phyloP scores from a whole-genome alignment of 37 sponge, comb jelly and placozoan genomes.

The Aphrocallistes beatrix region DNA sequence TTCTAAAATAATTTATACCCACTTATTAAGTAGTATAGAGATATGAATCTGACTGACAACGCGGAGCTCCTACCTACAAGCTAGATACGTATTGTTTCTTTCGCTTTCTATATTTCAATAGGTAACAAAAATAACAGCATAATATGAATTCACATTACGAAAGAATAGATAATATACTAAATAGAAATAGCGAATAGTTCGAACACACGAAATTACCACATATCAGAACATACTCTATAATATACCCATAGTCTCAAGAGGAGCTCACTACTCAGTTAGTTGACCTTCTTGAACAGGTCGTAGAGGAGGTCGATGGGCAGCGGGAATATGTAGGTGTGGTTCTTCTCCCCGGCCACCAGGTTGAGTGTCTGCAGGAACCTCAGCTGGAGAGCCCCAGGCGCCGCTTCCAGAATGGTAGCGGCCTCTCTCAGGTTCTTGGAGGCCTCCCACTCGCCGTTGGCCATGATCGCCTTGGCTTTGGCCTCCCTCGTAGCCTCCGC shows the following conservation, averaged over 20 bases:
- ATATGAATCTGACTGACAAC: neutral
- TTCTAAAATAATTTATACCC: too few relatives aligned
- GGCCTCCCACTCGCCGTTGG: constrained; percentile 79
- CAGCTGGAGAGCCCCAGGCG: constrained; percentile 75
- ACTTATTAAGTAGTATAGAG: too few relatives aligned
- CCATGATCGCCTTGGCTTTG: constrained; percentile 75
- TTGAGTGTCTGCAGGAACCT: constrained; percentile 84
- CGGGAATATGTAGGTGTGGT: constrained; percentile 88
- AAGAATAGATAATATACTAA: neutral
- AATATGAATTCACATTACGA: neutral
- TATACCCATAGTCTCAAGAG: neutral
- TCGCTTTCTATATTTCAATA: neutral
- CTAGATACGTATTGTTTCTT: neutral
- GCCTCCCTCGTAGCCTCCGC: constrained; percentile 86
- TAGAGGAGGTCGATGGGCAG: constrained; percentile 62
- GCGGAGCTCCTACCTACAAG: neutral
- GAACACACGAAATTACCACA: neutral
- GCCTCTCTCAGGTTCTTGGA: constrained; percentile 64
- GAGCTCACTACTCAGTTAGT: neutral
- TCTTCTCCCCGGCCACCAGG: constrained; percentile 58
- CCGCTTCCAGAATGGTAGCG: constrained; percentile 66
- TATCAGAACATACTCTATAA: neutral
- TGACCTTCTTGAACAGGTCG: constrained; percentile 30
- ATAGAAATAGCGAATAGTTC: neutral
- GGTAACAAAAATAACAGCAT: neutral